phyloP scores from a whole-genome alignment of 2,888 invertebrate genomes.

The Eutolmus rufibarbis region DNA sequence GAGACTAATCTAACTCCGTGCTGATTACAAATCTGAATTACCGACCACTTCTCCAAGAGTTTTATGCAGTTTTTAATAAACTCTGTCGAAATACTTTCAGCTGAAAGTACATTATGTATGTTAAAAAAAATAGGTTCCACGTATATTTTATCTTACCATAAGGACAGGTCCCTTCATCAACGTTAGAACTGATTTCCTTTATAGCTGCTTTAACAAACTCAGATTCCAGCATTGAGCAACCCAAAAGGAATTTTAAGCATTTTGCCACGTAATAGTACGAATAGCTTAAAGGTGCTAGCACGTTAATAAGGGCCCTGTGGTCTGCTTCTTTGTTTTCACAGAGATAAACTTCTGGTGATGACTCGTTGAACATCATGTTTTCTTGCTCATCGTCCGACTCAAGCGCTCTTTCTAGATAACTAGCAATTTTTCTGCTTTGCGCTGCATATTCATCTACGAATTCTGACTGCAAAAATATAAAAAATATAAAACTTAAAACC shows the following conservation, averaged over 20 bases:
- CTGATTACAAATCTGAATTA: conserved; percentile 69
- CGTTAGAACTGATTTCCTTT: conserved; percentile 70
- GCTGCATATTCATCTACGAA: neutral
- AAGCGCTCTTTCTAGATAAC: conserved; percentile 47
- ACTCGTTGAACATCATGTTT: conserved; percentile 49
- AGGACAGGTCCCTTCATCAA: conserved; percentile 67
- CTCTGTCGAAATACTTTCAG: conserved; percentile 87
- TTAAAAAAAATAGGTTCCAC: neutral
- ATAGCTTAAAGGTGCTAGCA: conserved; percentile 76
- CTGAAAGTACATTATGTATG: conserved; percentile 64
- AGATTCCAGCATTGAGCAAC: conserved; percentile 69
- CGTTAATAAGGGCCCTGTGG: conserved; percentile 67
- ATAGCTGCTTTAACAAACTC: conserved; percentile 73
- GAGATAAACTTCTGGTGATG: conserved; percentile 52
- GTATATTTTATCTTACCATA: conserved; percentile 67
- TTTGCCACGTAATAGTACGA: conserved; percentile 75
- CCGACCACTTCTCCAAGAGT: conserved; percentile 81
- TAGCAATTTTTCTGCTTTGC: conserved; percentile 48
- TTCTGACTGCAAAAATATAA: neutral
- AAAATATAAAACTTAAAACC: no score
- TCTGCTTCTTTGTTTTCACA: conserved; percentile 56
- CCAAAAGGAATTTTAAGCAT: conserved; percentile 67
- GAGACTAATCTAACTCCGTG: conserved; percentile 63
- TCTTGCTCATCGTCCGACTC: conserved; percentile 50
- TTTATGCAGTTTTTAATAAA: conserved; percentile 85